These are phyloP conservation scores for Panopea generosa DNA, from an alignment of 2,888 invertebrate genomes.

Conservation along the genomic window DNA sequence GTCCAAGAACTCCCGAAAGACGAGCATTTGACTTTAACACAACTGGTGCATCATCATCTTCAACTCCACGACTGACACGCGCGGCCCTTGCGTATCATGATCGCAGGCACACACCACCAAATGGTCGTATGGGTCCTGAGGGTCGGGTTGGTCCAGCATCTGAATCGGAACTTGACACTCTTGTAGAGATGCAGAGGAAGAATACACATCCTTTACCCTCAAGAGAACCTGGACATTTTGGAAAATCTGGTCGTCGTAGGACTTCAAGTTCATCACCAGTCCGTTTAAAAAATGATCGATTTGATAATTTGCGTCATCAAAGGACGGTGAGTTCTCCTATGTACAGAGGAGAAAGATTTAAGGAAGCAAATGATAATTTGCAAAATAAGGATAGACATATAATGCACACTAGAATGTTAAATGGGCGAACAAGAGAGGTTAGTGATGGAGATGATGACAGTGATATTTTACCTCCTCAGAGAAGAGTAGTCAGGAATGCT, in stretches of 20 bases:
- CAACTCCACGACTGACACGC: conserved; percentile 54
- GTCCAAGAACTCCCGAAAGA: conserved; percentile 46
- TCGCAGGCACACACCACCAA: conserved; percentile 25
- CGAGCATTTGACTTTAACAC: conserved; percentile 36
- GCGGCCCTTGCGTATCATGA: conserved; percentile 64
- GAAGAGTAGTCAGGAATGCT: conserved; percentile 6
- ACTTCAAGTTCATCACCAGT: conserved; percentile 59
- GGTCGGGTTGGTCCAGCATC: conserved; percentile 54
- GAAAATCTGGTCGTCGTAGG: conserved; percentile 19
- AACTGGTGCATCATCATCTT: conserved; percentile 17
- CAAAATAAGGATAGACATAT: background rate
- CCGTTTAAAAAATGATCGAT: conserved; percentile 31
- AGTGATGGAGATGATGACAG: conserved; percentile 7
- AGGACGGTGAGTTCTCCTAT: conserved; percentile 26
- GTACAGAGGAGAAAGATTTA: conserved; percentile 26
- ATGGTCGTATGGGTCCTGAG: conserved; percentile 19
- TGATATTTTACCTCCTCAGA: background rate
- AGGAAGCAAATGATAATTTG: conserved; percentile 60
- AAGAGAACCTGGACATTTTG: background rate
- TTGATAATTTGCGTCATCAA: conserved; percentile 24
- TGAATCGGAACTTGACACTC: conserved; percentile 55
- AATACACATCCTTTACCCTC: background rate
- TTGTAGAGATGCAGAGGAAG: conserved; percentile 50
- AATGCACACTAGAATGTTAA: background rate
- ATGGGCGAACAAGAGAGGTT: conserved; percentile 15